phyloP scores from a whole-genome alignment of 2,113 vertebrate species.

The Tragelaphus buxtoni region DNA sequence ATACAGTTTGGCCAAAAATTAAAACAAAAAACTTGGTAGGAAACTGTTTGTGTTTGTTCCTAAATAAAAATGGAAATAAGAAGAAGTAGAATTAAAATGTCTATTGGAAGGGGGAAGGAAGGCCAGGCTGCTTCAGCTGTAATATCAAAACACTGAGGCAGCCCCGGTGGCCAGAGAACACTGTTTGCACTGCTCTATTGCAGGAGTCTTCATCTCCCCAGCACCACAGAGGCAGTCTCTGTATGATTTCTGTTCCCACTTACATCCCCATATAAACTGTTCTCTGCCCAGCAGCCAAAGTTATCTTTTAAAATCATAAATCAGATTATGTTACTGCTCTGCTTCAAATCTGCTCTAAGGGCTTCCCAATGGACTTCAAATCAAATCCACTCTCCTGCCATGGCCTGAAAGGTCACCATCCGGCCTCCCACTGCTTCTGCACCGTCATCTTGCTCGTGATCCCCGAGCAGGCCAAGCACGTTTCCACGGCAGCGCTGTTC shows the following conservation, averaged over 20 bases:
- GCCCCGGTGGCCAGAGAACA: neutral
- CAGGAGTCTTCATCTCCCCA: neutral
- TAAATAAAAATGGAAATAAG: neutral
- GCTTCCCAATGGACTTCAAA: neutral
- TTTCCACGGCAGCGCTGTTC: neutral
- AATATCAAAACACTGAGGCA: neutral
- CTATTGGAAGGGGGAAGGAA: neutral
- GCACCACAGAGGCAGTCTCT: neutral
- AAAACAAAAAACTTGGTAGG: neutral
- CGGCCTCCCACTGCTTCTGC: neutral
- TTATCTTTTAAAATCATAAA: neutral
- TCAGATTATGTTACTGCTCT: neutral
- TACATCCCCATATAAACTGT: neutral
- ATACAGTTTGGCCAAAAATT: neutral
- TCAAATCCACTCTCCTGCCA: neutral
- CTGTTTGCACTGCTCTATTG: fast-evolving
- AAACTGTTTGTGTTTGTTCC: neutral
- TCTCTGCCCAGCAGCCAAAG: neutral
- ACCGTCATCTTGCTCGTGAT: neutral
- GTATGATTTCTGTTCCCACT: neutral
- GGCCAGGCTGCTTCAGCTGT: neutral
- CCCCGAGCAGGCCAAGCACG: neutral
- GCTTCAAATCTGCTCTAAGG: neutral
- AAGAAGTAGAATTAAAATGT: neutral
- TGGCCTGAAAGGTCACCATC: neutral